Conservation (phyloP, 2,888 invertebrate species). For the Branchipolynoe longqiensis region DNA sequence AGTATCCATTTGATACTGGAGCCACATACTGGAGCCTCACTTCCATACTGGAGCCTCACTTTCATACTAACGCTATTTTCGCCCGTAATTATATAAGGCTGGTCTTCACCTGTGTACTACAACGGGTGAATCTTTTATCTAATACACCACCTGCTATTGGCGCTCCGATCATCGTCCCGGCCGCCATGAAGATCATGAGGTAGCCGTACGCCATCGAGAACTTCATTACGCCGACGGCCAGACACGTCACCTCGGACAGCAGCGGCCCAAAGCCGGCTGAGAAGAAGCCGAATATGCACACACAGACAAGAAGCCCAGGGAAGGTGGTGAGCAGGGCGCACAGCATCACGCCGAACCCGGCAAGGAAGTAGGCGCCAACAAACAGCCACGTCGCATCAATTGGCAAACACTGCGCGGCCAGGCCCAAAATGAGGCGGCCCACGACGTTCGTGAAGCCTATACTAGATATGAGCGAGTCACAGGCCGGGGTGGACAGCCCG, state of each 20-base stretch:
- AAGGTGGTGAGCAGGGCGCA: slow-evolving; percentile 65
- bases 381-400: slow-evolving; percentile 41
- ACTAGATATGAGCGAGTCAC: slow-evolving; percentile 69
- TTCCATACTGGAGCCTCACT: too few relatives aligned
- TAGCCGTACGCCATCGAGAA: slow-evolving; percentile 72
- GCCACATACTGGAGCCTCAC: too few relatives aligned
- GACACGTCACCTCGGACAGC: slow-evolving; percentile 67
- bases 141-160: slow-evolving; percentile 72
- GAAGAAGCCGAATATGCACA: slow-evolving; percentile 69
- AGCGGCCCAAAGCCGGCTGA: slow-evolving; percentile 71
- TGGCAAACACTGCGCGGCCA: slow-evolving; percentile 65
- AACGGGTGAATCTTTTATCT: too few relatives aligned
- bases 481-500: slow-evolving; percentile 66
- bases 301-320: slow-evolving; percentile 64
- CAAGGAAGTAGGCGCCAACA: slow-evolving; percentile 65
- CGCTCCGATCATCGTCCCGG: slow-evolving; percentile 71
- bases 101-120: too few relatives aligned
- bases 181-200: slow-evolving; percentile 69
- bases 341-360: slow-evolving; percentile 67
- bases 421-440: slow-evolving; percentile 69
- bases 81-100: too few relatives aligned
- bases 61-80: too few relatives aligned
- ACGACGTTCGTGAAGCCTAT: slow-evolving; percentile 71
- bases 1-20: too few relatives aligned
- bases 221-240: slow-evolving; percentile 68